A percentile compares a stretch with the other conserved stretches of the same genome.
Conservation (phyloP, 2,113 vertebrate species). For the Brachyhypopomus occidentalis region DNA sequence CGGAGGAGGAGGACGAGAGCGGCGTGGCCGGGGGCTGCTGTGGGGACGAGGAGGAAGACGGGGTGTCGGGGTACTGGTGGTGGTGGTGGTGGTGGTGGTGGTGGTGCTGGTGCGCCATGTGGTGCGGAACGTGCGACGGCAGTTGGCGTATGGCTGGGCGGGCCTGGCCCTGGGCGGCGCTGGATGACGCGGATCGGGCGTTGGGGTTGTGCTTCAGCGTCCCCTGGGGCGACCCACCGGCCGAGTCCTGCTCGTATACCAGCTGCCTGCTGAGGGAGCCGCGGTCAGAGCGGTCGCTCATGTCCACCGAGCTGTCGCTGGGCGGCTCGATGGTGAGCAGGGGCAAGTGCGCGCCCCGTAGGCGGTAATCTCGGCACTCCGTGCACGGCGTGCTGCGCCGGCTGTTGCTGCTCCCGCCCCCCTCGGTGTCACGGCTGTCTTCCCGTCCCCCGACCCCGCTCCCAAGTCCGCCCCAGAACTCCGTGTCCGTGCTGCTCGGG, state of each 20-base stretch:
- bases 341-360: constrained; percentile 82
- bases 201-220: constrained; percentile 83
- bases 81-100: constrained; percentile 76
- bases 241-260: constrained; percentile 82
- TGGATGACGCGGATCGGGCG: constrained; percentile 54
- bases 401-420: constrained; percentile 72
- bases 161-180: constrained; percentile 70
- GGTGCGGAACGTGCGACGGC: constrained; percentile 66
- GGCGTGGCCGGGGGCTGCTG: constrained; percentile 70
- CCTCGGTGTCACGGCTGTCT: constrained; percentile 70
- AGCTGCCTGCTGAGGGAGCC: constrained; percentile 84
- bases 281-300: constrained; percentile 89
- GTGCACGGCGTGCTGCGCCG: constrained; percentile 84
- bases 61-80: constrained; percentile 71
- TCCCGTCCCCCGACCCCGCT: constrained; percentile 73
- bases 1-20: constrained; percentile 74
- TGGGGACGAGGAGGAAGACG: constrained; percentile 73
- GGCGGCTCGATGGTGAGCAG: constrained; percentile 90
- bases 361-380: constrained; percentile 85
- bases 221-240: constrained; percentile 77
- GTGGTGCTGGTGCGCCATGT: constrained; percentile 58
- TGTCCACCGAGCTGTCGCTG: constrained; percentile 91
- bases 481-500: constrained; percentile 80
- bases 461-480: constrained; percentile 74
- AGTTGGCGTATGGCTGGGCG: constrained; percentile 68